Base-by-base conservation (phyloP, 1,140 invertebrate genomes). In the Varroa destructor region DNA sequence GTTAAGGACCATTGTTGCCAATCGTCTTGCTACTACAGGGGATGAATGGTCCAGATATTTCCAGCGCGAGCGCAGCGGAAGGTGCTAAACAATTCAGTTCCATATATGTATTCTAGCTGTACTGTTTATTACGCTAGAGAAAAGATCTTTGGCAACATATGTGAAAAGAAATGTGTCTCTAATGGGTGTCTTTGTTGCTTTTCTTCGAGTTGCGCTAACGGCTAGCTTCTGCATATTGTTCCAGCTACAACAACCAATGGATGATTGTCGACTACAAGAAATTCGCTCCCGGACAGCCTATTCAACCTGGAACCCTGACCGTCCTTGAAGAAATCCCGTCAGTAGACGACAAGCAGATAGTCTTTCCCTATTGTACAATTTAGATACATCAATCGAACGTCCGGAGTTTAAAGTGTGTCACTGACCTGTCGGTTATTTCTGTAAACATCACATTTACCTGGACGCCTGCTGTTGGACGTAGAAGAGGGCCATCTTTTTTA, bases 231-330 rank as follows among this genome's bases (percentile, higher is more conserved):
- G n/a, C 42, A 40, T 71, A 46, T 55, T 72, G 64, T 75, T 75
- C n/a, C 73, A 82, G 81, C 1, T 89, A 90, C 71, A 89, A 88
- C 77, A 90, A 92, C 75, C 89, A 95, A 78, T 97, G 91, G 91
- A 85, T 92, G 73, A 81, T 89, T 6, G 81, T 92, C 0, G 87
- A 93, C 79, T 87, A 85, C 82, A 84, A 84, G 79, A 76, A 80
- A 77, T 87, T 87, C 73, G 80, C 80, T 36, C 83, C 85, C 6
- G 78, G 79, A 0, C 77, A 78, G 40, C 76, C 79, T 25, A 78
- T 83, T 37, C 79, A 81, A 43, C 82, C 84, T 74, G 86, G 76
- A 36, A 77, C 89, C 43, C 78, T 94, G 0, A 87, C 86, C 83
- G 82, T 94, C 51, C 79, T 90, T 1, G 92, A 96, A 79, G 92